Percentiles rank a stretch among this genome's conserved stretches.
Conservation (phyloP, 2,797 vertebrate genomes). For the Xiphorhynchus erythropygius region DNA sequence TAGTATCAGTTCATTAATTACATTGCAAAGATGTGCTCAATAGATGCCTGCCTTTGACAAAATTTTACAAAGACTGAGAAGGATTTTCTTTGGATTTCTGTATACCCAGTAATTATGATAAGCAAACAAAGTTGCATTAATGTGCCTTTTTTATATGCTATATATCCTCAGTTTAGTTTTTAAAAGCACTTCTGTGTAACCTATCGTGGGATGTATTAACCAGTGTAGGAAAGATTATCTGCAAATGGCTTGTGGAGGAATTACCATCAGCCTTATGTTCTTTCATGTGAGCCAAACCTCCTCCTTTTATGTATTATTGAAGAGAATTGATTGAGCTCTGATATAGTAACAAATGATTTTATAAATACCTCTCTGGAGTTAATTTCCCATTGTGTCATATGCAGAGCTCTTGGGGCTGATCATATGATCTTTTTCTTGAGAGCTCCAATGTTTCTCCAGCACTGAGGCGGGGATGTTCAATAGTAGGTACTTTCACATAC, state of each 20-base stretch:
- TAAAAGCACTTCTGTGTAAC: neutral
- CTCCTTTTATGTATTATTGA: slow-evolving; percentile 56
- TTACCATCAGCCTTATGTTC: neutral
- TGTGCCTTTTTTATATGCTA: neutral
- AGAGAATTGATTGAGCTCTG: slow-evolving; percentile 51
- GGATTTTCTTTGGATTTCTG: neutral
- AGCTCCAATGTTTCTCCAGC: neutral
- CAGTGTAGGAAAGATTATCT: neutral
- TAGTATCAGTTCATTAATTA: slow-evolving; percentile 58
- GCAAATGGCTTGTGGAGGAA: slow-evolving; percentile 27
- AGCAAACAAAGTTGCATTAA: neutral
- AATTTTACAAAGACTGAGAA: neutral
- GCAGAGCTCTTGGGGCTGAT: neutral
- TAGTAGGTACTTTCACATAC: fast-evolving
- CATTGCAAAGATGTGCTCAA: neutral
- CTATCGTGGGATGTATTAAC: neutral
- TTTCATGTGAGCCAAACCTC: slow-evolving; percentile 30
- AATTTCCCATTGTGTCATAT: neutral
- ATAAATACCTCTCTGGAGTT: slow-evolving; percentile 10
- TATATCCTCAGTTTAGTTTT: neutral
- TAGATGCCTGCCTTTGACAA: neutral
- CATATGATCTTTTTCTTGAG: neutral
- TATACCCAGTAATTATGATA: neutral
- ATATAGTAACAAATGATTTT: slow-evolving; percentile 28
- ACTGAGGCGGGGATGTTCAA: fast-evolving